Evolutionary conservation across 2,888 invertebrate genomes (phyloP), one percentile per base, ranked within the genome.

Genomic region (Eupelmus urozonus): DNA sequence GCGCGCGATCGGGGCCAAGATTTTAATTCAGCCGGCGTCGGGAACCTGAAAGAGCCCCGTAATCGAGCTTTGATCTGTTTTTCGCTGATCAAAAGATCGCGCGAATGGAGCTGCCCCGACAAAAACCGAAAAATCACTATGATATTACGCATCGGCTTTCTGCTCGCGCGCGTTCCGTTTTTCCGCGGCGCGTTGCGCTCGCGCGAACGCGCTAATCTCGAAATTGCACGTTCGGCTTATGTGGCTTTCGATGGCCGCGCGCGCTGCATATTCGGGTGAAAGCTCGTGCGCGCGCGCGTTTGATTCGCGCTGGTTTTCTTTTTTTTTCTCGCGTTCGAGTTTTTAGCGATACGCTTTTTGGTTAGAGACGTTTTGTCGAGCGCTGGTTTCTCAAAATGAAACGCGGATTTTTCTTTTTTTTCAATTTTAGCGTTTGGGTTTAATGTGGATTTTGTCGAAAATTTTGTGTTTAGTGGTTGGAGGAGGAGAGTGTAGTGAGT

Each of bases 121-220:
- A 67, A 71, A 70, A 65, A 70, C 13, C 11, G 1, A 20, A 67
- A 73, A 74, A 80, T 63, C 62, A 55, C 59, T 63, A 49, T 62
- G 59, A 25, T 65, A 29, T 70, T 73, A 60, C 11, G 27, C 9
- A 9, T 34, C 34, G 3, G 9, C 60, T 53, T 65, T 65, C 71
- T 57, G 34, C 25, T 13, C 25, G 7, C 25, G 25, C 2, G 11
- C 5, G 13, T 18, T 29, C 66, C 13, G 4, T 53, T 18, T 53
- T 45, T 49, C 60, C 66, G 59, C 34, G 34, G 45, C 57, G 49
- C 34, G 18, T 29, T 42, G 45, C 63, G 11, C 62, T 42, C 49
- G 59, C 42, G 51, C 69, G 51, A 60, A 70, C 70, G 49, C 55
- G 66, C 75, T 80, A 80, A 80, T 80, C 77, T 78, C 80, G 75